These are phyloP conservation scores for Dynastes maya DNA, from an alignment of 2,888 invertebrate species.

Conservation along the genomic window DNA sequence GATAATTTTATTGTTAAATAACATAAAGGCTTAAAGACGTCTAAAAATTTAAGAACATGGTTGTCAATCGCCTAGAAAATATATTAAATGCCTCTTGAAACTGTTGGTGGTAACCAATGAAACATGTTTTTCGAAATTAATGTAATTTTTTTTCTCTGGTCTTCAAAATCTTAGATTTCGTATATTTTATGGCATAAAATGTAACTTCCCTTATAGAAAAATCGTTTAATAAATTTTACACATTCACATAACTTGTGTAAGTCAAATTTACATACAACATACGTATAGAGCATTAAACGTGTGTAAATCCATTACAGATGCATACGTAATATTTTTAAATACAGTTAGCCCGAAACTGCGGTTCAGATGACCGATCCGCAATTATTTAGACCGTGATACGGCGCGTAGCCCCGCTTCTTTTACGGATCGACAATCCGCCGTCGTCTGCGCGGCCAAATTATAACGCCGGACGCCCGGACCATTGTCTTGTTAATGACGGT, in stretches of 20 bases:
- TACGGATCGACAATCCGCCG: slow-evolving; percentile 33
- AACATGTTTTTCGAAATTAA: no score
- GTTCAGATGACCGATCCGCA: slow-evolving; percentile 37
- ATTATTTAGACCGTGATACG: slow-evolving; percentile 42
- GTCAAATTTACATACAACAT: neutral
- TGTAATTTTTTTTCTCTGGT: no score
- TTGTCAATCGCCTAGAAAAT: no score
- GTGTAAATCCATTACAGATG: neutral
- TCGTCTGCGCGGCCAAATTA: slow-evolving; percentile 24
- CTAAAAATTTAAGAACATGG: no score
- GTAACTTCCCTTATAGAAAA: no score
- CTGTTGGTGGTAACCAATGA: no score
- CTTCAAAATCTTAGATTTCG: no score
- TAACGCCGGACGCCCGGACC: slow-evolving; percentile 29
- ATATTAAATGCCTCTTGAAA: no score
- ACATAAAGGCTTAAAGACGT: no score
- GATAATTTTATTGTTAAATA: no score
- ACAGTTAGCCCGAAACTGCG: slow-evolving; percentile 35
- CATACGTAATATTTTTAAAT: slow-evolving; percentile 17
- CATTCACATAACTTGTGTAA: neutral
- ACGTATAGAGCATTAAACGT: neutral
- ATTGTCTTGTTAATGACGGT: slow-evolving; percentile 40
- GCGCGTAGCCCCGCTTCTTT: slow-evolving; percentile 41
- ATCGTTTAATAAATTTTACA: no score
- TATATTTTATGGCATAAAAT: no score